Conservation (phyloP, 2,888 invertebrate species). For the Athripsodes cinereus region DNA sequence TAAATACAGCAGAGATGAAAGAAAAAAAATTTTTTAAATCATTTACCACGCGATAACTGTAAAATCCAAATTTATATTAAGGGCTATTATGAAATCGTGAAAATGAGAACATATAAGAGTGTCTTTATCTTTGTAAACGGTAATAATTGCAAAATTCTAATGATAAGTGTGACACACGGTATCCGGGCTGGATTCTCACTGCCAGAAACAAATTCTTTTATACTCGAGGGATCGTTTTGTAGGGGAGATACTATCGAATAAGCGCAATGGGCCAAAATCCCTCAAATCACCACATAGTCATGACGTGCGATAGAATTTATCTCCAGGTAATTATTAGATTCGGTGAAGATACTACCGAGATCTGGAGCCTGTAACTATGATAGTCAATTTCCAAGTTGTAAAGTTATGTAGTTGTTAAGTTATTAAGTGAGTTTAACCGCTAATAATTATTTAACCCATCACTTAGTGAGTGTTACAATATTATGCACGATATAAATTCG, state of each 20-base stretch:
- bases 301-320: slow-evolving; percentile 9
- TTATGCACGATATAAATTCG: no score
- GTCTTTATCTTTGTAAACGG: slow-evolving; percentile 14
- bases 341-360: no score
- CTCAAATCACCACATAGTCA: not conserved
- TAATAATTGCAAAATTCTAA: slow-evolving; percentile 22
- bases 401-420: no score
- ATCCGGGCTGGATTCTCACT: slow-evolving; percentile 14
- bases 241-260: slow-evolving; percentile 15
- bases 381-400: no score
- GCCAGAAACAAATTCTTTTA: slow-evolving; percentile 12
- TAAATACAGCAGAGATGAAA: no score
- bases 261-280: slow-evolving; percentile 11
- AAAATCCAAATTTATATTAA: no score
- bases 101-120: not conserved
- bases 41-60: no score
- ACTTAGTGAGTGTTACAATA: no score
- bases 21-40: no score
- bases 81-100: not conserved
- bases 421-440: no score
- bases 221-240: not conserved
- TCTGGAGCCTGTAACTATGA: no score
- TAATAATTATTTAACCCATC: no score
- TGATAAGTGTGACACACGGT: slow-evolving; percentile 25
- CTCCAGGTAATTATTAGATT: not conserved